A percentile compares a stretch with the other conserved stretches of the same genome.
These are phyloP conservation scores for Dermolepida albohirtum DNA, from an alignment of 2,888 invertebrate species.

Conservation along the genomic window DNA sequence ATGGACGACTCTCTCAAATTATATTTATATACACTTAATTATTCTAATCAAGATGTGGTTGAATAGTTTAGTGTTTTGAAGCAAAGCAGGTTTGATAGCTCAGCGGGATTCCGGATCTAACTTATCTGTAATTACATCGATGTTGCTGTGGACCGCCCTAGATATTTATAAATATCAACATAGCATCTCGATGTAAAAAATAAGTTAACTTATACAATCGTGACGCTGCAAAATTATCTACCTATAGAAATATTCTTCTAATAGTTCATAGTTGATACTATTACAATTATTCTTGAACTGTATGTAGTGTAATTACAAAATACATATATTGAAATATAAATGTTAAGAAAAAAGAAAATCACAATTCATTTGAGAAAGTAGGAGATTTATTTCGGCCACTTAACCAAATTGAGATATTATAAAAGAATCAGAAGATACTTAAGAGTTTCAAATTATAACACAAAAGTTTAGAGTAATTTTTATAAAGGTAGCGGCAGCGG, in stretches of 20 bases:
- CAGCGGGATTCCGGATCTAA: conserved; percentile 50
- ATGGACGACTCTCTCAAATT: conserved; percentile 25
- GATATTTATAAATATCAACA: conserved; percentile 41
- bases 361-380: too few species aligned
- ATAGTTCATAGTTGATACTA: conserved; percentile 11
- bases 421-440: too few species aligned
- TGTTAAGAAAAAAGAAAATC: too few species aligned
- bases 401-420: too few species aligned
- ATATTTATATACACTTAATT: conserved; percentile 39
- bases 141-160: conserved; percentile 43
- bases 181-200: conserved; percentile 33
- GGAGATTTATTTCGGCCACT: too few species aligned
- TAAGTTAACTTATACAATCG: conserved; percentile 30
- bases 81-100: conserved; percentile 47
- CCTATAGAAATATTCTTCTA: conserved; percentile 32
- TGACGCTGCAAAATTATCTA: conserved; percentile 34
- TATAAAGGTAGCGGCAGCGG: too few species aligned
- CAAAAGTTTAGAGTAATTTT: too few species aligned
- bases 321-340: too few species aligned
- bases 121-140: conserved; percentile 51
- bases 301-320: conserved; percentile 12
- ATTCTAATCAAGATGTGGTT: conserved; percentile 35
- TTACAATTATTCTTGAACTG: conserved; percentile 12
- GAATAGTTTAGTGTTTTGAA: conserved; percentile 33
- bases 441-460: too few species aligned